Evolutionary conservation across 2,888 invertebrate genomes (phyloP).

Genomic region (Phlogophora meticulosa): DNA sequence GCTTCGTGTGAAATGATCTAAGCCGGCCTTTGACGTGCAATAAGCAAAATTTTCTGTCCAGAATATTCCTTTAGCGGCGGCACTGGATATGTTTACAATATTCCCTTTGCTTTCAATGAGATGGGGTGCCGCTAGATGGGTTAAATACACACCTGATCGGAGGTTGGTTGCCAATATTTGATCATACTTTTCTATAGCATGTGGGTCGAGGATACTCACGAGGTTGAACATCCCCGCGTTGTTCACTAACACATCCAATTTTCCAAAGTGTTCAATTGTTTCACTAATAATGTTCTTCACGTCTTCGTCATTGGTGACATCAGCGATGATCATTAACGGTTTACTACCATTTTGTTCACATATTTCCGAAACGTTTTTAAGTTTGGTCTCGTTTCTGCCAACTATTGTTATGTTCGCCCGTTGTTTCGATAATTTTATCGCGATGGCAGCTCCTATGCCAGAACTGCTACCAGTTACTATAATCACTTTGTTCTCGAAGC

Average conservation of each 20-base stretch:
- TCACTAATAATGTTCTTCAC: constrained; percentile 61
- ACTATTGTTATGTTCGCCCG: constrained; percentile 66
- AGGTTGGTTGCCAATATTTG: constrained; percentile 68
- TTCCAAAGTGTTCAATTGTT: constrained; percentile 66
- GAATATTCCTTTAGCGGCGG: constrained; percentile 43
- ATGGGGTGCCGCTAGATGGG: constrained; percentile 93
- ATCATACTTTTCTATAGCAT: constrained; percentile 68
- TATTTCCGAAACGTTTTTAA: constrained; percentile 59
- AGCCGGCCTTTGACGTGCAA: constrained; percentile 95
- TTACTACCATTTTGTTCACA: constrained; percentile 63
- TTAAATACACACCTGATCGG: constrained; percentile 67
- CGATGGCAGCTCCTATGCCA: constrained; percentile 67
- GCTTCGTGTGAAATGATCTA: constrained; percentile 97
- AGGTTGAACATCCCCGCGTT: constrained; percentile 66
- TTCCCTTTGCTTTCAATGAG: constrained; percentile 93
- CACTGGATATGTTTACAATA: constrained; percentile 97
- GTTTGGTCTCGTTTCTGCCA: constrained; percentile 67
- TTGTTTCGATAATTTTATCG: constrained; percentile 58
- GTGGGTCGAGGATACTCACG: constrained; percentile 61
- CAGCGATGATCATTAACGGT: constrained; percentile 66
- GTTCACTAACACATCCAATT: constrained; percentile 72
- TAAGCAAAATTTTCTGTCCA: constrained; percentile 59
- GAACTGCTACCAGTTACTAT: constrained; percentile 69
- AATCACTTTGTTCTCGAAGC: constrained; percentile 67
- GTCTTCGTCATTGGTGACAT: constrained; percentile 66